Evolutionary conservation across 1,140 invertebrate genomes (phyloP), one percentile per base, ranked within the genome.

Genomic region (Drosophila ananassae): DNA sequence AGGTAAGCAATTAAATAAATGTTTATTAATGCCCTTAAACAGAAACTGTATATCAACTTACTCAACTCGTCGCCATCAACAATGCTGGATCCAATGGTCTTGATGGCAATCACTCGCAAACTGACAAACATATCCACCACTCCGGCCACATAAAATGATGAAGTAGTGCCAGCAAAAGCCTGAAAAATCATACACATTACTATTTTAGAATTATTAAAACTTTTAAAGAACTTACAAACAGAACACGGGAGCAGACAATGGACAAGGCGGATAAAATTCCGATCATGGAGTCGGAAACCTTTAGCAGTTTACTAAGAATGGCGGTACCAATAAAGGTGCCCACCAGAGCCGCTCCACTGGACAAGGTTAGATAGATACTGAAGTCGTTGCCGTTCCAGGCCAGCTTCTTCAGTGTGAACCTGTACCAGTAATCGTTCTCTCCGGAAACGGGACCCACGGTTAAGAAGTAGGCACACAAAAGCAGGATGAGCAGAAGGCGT

Each of bases 311-410:
- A 60, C 91, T 92, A 1, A 92, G 72, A 8, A 92, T 84, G 2
- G 84, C 89, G 1, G 91, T 91, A 0, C 91, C 91, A 48, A 92
- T 79, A 3, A 92, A 89, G 5, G 91, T 92, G 37, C 91, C 91
- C 62, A 68, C 74, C 13, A 89, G 37, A 0, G 79, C 87, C 0
- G 87, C 76, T 1, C 74, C 64, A 13, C 81, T 84, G 2, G 74
- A 73, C 37, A 91, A 69, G 3, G 91, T 92, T 8, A 64, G 52
- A 46, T 83, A 92, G 4, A 90, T 72, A 25, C 89, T 87, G 50
- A 79, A 91, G 34, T 90, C 73, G 51, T 90, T 81, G 44, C 91
- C 91, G 58, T 92, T 91, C 91, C 91, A 92, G 52, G 84, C 90
- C 0, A 92, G 54, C 30, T 90, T 90, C 30, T 79, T 90, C 7